Evolutionary conservation across 2,888 invertebrate species (phyloP).

Genomic region (Dicyrtoma fusca): DNA sequence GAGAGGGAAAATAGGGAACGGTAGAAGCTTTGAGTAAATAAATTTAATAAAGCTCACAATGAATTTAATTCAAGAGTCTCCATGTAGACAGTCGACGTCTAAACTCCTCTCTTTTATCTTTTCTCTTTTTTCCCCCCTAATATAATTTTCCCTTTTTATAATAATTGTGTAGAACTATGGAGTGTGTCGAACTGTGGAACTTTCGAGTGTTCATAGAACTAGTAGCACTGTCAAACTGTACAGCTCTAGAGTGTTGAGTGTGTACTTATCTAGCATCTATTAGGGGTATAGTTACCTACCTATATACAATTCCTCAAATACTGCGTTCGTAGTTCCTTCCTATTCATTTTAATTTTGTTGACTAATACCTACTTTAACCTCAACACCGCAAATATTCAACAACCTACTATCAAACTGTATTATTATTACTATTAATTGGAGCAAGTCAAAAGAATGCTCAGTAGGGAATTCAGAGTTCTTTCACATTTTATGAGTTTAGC

Average conservation of each 20-base stretch:
- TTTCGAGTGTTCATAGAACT: too few species aligned
- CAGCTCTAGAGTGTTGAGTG: neutral
- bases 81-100: too few species aligned
- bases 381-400: conserved; percentile 1
- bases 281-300: neutral
- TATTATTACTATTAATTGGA: too few species aligned
- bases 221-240: neutral
- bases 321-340: neutral
- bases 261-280: conserved; percentile 1
- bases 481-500: too few species aligned
- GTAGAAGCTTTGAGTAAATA: conserved; percentile 21
- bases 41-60: conserved; percentile 16
- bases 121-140: neutral
- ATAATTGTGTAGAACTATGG: neutral
- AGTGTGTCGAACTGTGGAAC: neutral
- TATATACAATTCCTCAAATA: neutral
- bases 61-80: conserved; percentile 11
- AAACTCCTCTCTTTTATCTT: neutral
- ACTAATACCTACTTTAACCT: conserved; percentile 6
- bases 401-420: too few species aligned
- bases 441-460: too few species aligned
- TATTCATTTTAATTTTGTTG: conserved; percentile 1
- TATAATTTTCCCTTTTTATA: conserved; percentile 2
- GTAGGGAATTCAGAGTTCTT: too few species aligned
- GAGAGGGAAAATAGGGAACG: neutral